Percentiles rank a stretch among this genome's conserved stretches.
These are phyloP conservation scores for Mola mola DNA, from an alignment of 2,113 vertebrate species.

Conservation along the genomic window DNA sequence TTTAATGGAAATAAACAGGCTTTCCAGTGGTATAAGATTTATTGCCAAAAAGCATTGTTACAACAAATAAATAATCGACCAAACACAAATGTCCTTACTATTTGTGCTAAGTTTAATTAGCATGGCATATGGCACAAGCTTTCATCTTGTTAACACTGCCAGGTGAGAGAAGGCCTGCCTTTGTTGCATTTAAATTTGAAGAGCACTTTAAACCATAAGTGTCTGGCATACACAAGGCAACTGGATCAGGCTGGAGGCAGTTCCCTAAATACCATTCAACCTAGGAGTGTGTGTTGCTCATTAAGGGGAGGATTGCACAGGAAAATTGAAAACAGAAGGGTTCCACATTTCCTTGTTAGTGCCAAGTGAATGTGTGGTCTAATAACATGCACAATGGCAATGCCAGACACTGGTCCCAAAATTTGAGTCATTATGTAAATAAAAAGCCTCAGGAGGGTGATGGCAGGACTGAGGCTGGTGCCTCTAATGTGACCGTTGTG, in stretches of 20 bases:
- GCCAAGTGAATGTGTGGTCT: slow-evolving; percentile 68
- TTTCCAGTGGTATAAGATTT: too few relatives aligned
- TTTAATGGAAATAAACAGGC: too few relatives aligned
- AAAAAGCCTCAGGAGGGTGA: slow-evolving; percentile 83
- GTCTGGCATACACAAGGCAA: slow-evolving; percentile 10
- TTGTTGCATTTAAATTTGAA: slow-evolving; percentile 18
- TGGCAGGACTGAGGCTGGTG: slow-evolving; percentile 85
- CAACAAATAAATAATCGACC: too few relatives aligned
- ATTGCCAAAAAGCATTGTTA: too few relatives aligned
- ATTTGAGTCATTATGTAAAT: slow-evolving; percentile 86
- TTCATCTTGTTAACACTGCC: not conserved
- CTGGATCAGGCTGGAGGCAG: slow-evolving; percentile 8
- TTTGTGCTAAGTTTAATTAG: too few relatives aligned
- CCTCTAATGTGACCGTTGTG: slow-evolving; percentile 87
- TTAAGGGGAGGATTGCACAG: not conserved
- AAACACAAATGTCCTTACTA: too few relatives aligned
- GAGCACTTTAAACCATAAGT: not conserved
- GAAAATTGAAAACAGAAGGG: slow-evolving; percentile 17
- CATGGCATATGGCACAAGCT: too few relatives aligned
- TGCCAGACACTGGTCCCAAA: slow-evolving; percentile 78
- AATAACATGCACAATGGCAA: slow-evolving; percentile 37
- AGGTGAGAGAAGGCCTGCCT: not conserved
- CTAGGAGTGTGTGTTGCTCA: slow-evolving; percentile 16
- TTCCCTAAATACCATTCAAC: slow-evolving; percentile 32
- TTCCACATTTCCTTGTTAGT: slow-evolving; percentile 53